A percentile compares a stretch with the other conserved stretches of the same genome.
These are phyloP conservation scores for Alcedo quadribrachys DNA, from an alignment of 2,797 vertebrate genomes.

Conservation along the genomic window DNA sequence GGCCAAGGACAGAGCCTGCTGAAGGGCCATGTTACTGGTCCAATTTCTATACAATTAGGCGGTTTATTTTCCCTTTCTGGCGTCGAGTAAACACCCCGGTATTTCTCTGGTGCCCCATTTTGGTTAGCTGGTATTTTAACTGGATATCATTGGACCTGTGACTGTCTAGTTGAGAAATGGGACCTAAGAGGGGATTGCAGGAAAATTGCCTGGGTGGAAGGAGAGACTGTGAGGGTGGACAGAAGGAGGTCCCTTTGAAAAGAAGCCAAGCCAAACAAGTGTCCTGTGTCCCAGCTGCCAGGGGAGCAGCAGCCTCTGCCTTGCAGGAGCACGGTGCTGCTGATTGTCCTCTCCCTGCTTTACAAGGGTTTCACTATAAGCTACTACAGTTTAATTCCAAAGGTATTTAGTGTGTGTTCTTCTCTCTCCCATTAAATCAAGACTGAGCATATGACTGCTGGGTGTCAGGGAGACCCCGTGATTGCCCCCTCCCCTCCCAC, in stretches of 20 bases:
- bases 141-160: not conserved
- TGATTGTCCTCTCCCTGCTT: not conserved
- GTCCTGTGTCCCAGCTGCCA: not conserved
- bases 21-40: not conserved
- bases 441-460: not conserved
- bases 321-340: not conserved
- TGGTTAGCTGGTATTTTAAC: not conserved
- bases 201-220: not conserved
- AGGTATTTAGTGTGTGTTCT: not conserved
- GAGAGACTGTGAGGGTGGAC: not conserved
- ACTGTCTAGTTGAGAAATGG: not conserved
- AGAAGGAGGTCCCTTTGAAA: not conserved
- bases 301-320: not conserved
- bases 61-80: not conserved
- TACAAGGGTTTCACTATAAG: not conserved
- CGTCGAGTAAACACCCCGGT: not conserved
- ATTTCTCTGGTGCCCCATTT: not conserved
- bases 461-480: fast-evolving
- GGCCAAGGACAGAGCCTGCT: not conserved
- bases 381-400: not conserved
- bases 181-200: not conserved
- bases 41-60: not conserved
- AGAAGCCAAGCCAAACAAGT: not conserved
- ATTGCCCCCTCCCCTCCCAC: not conserved
- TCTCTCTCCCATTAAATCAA: not conserved